phyloP scores from a whole-genome alignment of 2,888 invertebrate genomes.

The Synergus umbraculus region DNA sequence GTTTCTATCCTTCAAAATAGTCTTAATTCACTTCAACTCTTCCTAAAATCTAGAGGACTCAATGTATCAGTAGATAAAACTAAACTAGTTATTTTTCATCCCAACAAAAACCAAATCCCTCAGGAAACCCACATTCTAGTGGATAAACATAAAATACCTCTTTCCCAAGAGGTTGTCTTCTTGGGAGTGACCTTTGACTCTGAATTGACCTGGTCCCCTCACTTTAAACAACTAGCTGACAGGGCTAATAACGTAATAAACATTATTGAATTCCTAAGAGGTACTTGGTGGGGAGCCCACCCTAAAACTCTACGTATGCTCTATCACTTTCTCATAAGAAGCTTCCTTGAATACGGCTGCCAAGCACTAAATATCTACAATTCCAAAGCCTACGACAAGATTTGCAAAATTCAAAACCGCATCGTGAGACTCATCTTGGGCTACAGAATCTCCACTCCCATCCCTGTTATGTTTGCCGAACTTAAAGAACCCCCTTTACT shows the following conservation, averaged over 20 bases:
- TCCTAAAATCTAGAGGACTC: too few species aligned
- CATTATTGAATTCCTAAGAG: slow-evolving; percentile 45
- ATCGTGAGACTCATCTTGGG: slow-evolving; percentile 8
- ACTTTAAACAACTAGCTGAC: background rate
- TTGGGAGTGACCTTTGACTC: slow-evolving; percentile 13
- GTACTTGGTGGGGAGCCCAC: slow-evolving; percentile 48
- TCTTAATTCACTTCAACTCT: too few species aligned
- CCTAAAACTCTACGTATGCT: slow-evolving; percentile 25
- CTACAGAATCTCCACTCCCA: slow-evolving; percentile 36
- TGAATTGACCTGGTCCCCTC: slow-evolving; percentile 40
- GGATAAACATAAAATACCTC: background rate
- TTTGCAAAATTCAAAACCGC: background rate
- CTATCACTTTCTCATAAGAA: slow-evolving; percentile 42
- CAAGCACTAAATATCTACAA: background rate
- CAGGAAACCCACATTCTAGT: slow-evolving; percentile 3
- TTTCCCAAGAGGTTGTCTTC: slow-evolving; percentile 5
- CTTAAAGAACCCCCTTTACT: too few species aligned
- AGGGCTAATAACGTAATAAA: slow-evolving; percentile 37
- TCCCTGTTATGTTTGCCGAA: slow-evolving; percentile 38
- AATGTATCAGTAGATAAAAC: too few species aligned
- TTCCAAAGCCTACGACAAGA: background rate
- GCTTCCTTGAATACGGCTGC: slow-evolving; percentile 41
- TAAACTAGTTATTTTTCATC: too few species aligned
- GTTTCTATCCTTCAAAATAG: too few species aligned
- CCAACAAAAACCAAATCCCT: too few species aligned